Conservation (phyloP, 2,113 vertebrate genomes). For the Hyperoodon ampullatus region DNA sequence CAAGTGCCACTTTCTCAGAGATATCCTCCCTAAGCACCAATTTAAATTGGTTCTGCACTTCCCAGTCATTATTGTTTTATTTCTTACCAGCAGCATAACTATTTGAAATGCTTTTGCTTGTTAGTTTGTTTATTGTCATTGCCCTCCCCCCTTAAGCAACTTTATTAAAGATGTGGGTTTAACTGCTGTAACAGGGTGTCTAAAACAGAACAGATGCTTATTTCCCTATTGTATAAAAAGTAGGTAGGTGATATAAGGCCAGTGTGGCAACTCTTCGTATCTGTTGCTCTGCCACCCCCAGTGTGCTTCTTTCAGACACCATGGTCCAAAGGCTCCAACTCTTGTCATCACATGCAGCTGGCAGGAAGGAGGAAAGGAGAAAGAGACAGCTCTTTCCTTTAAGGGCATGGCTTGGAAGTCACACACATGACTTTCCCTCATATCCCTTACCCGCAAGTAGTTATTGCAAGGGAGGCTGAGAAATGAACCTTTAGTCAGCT, state of each 20-base stretch:
- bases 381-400: background rate
- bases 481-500: background rate
- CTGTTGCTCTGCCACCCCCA: background rate
- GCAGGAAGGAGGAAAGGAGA: background rate
- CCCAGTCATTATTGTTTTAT: background rate
- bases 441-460: background rate
- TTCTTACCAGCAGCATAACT: background rate
- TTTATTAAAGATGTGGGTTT: background rate
- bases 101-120: constrained; percentile 5
- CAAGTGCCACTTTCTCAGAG: background rate
- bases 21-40: background rate
- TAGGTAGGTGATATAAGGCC: background rate
- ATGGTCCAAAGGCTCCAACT: background rate
- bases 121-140: background rate
- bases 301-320: background rate
- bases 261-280: background rate
- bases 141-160: background rate
- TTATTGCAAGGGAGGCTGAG: background rate
- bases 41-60: background rate
- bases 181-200: background rate
- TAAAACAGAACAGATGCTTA: background rate
- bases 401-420: background rate
- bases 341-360: background rate
- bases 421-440: background rate
- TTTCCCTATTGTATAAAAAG: background rate